A percentile compares a stretch with the other conserved stretches of the same genome.
Conservation (phyloP, 1,140 invertebrate species). For the Akabosia matsudoensis region DNA sequence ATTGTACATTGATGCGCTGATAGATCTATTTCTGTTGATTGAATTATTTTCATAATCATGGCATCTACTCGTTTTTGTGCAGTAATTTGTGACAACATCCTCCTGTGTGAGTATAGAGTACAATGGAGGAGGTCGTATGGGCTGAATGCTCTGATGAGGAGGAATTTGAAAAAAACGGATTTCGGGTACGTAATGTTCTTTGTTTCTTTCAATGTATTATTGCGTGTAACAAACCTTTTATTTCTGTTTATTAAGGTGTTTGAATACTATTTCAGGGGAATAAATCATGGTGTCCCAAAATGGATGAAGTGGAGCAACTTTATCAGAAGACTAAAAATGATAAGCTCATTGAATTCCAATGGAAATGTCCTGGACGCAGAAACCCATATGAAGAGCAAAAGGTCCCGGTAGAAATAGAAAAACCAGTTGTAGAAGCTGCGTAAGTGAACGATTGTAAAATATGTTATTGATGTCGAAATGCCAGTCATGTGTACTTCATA, state of each 20-base stretch:
- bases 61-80: too few relatives aligned
- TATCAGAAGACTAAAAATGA: constrained; percentile 60
- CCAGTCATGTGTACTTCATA: too few relatives aligned
- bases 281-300: constrained; percentile 33
- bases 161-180: constrained; percentile 26
- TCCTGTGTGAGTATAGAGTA: background rate
- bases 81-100: background rate
- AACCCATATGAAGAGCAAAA: constrained; percentile 55
- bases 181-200: constrained; percentile 17
- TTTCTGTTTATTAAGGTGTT: background rate
- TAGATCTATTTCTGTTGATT: too few relatives aligned
- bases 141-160: constrained; percentile 39
- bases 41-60: too few relatives aligned
- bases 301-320: constrained; percentile 57
- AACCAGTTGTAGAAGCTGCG: background rate
- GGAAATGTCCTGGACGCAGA: constrained; percentile 63
- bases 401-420: background rate
- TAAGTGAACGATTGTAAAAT: background rate
- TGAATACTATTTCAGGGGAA: constrained; percentile 1
- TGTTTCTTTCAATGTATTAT: background rate
- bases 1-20: too few relatives aligned
- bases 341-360: constrained; percentile 57
- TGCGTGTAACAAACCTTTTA: too few relatives aligned
- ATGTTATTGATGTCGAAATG: background rate
- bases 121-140: background rate